Base-by-base conservation (phyloP, 2,797 vertebrate genomes). In the Knipowitschia caucasica region DNA sequence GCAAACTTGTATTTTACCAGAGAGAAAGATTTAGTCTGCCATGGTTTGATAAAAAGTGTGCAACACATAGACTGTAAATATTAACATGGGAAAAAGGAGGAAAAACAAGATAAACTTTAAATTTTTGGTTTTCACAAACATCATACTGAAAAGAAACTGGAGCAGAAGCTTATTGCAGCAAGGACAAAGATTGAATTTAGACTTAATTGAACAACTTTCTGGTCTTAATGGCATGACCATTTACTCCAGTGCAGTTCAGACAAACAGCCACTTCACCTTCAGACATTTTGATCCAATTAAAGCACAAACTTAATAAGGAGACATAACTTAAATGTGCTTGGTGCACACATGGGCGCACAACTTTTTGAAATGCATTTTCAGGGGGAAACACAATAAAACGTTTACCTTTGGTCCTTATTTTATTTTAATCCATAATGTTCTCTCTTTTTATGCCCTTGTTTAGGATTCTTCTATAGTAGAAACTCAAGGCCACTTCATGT, bases 301-400 rank as follows among this genome's bases (percentile, higher is more conserved):
- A 31, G 62, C 36, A 47, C 5, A 27, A 59, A 72, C 63, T 64
- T 38, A 24, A 76, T 66, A 9, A 71, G 56, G 36, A 39, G 25
- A n/a, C 7, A 3, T 25, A 4, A 50, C 56, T 49, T 64, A 24
- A 34, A 35, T 15, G 44, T 7, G 23, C 39, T 5, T 5, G 20
- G 20, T 15, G 30, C 46, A 31, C 10, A 29, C 17, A 47, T 12
- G 12, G 45, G 3, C 46, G 21, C 9, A 30, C n/a, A n/a, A n/a
- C n/a, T n/a, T n/a, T n/a, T n/a, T n/a, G n/a, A n/a, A n/a, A n/a
- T n/a, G n/a, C n/a, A n/a, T n/a, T n/a, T n/a, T n/a, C n/a, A n/a
- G n/a, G n/a, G n/a, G n/a, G n/a, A n/a, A n/a, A n/a, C n/a, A n/a
- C n/a, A n/a, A n/a, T n/a, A n/a, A n/a, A n/a, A n/a, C n/a, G n/a